These are phyloP conservation scores for Brachirus orientalis DNA, from an alignment of 2,113 vertebrate genomes.

Conservation along the genomic window DNA sequence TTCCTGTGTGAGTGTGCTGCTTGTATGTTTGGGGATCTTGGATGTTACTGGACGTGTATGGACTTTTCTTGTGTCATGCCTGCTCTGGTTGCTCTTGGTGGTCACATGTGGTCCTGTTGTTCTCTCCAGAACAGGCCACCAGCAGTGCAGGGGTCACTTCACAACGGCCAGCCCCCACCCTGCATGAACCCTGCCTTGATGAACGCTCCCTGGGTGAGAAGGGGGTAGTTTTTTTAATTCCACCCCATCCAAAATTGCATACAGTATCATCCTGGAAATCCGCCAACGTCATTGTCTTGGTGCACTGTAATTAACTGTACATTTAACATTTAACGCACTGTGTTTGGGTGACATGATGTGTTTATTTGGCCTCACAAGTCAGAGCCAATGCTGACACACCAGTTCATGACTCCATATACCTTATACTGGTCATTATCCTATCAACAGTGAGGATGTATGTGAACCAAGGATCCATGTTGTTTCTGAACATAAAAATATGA, in stretches of 20 bases:
- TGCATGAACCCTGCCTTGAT: slow-evolving; percentile 82
- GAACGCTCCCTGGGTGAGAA: slow-evolving; percentile 83
- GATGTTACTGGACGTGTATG: not conserved
- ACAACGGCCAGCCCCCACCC: slow-evolving; percentile 73
- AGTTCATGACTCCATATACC: no score
- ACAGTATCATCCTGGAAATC: not conserved
- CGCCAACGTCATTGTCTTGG: not conserved
- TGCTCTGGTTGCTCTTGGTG: slow-evolving; percentile 29
- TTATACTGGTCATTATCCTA: no score
- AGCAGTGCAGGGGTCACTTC: slow-evolving; percentile 77
- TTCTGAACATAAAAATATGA: no score
- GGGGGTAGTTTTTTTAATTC: not conserved
- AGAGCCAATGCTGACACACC: no score
- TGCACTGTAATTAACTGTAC: not conserved
- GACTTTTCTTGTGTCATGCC: not conserved
- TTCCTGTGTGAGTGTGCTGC: not conserved
- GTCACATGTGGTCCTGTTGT: slow-evolving; percentile 59
- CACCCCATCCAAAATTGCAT: slow-evolving; percentile 21
- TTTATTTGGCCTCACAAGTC: not conserved
- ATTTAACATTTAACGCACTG: not conserved
- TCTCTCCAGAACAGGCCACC: slow-evolving; percentile 83
- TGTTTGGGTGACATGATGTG: not conserved
- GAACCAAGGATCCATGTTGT: no score
- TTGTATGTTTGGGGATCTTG: not conserved
- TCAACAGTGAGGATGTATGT: no score